Conservation (phyloP, 1,140 invertebrate species). For the Drosophila grimshawi region DNA sequence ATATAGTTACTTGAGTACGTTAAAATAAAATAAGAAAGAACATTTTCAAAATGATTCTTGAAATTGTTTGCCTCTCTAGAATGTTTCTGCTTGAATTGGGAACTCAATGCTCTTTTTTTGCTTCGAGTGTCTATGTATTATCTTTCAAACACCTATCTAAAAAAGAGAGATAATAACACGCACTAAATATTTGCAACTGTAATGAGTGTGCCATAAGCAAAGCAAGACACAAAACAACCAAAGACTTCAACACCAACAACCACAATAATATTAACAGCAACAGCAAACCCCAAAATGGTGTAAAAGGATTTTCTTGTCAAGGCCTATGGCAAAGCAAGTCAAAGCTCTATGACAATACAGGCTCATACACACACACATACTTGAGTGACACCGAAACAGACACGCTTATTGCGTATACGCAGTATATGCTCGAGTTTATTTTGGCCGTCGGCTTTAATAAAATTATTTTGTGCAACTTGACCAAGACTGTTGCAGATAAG, state of each 20-base stretch:
- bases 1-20: no score
- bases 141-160: conserved; percentile 38
- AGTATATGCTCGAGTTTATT: conserved; percentile 26
- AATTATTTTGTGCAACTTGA: conserved; percentile 42
- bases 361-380: conserved; percentile 15
- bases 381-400: conserved; percentile 1
- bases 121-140: not conserved
- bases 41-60: no score
- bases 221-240: conserved; percentile 21
- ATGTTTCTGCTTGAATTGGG: no score
- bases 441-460: conserved; percentile 40
- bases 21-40: no score
- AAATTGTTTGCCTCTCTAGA: no score
- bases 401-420: conserved; percentile 33
- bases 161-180: conserved; percentile 53
- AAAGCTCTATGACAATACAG: conserved; percentile 44
- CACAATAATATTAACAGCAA: conserved; percentile 44
- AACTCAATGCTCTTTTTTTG: no score
- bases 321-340: conserved; percentile 60
- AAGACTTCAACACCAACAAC: conserved; percentile 26
- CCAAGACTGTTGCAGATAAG: conserved; percentile 34
- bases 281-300: conserved; percentile 62
- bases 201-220: conserved; percentile 31
- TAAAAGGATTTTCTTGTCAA: conserved; percentile 78
- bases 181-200: conserved; percentile 48